Conservation (phyloP, 2,888 invertebrate species). For the Pteria penguin region DNA sequence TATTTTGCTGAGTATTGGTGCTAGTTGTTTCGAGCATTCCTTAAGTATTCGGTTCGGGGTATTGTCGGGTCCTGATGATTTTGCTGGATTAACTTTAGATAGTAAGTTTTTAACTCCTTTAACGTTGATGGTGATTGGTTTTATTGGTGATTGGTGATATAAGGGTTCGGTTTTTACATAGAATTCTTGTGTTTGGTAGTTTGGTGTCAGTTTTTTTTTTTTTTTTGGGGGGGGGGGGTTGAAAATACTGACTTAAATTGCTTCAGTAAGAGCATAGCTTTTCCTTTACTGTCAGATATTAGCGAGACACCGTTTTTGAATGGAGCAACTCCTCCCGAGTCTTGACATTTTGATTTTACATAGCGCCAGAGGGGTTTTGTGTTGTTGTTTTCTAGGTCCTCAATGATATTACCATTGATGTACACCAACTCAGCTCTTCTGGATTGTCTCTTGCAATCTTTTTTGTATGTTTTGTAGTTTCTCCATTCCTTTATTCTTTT, state of each 20-base stretch:
- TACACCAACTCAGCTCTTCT: conserved; percentile 36
- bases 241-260: conserved; percentile 41
- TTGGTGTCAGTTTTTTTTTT: conserved; percentile 1
- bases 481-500: conserved; percentile 31
- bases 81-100: conserved; percentile 34
- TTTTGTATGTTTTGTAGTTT: conserved; percentile 30
- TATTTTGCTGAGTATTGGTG: conserved; percentile 28
- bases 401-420: conserved; percentile 31
- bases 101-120: conserved; percentile 44
- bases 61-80: conserved; percentile 44
- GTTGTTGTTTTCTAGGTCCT: conserved; percentile 44
- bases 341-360: conserved; percentile 27
- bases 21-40: conserved; percentile 39
- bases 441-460: conserved; percentile 23
- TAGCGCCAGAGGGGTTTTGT: conserved; percentile 43
- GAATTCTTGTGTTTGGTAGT: no score
- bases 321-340: conserved; percentile 29
- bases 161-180: no score
- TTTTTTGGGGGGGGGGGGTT: conserved; percentile 18
- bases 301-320: conserved; percentile 26
- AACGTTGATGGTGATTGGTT: conserved; percentile 8
- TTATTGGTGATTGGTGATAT: no score
- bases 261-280: conserved; percentile 34
- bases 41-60: conserved; percentile 44
- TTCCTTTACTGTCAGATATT: conserved; percentile 41